Conservation (phyloP, 2,888 invertebrate genomes). For the Acanthococcus lagerstroemiae region DNA sequence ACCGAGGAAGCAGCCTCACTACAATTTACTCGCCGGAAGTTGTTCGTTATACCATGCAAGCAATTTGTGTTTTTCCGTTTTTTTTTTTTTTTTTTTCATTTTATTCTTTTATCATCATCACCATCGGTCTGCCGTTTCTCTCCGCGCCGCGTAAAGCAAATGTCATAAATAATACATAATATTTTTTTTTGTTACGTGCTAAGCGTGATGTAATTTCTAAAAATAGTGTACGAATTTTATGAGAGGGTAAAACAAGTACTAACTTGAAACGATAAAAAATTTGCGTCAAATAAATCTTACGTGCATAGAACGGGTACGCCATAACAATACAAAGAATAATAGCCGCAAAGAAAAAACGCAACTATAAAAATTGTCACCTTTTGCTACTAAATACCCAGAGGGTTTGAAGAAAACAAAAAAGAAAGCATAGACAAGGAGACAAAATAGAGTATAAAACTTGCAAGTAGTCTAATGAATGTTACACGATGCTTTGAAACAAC, state of each 20-base stretch:
- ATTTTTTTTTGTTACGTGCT: neutral
- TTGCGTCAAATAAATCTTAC: neutral
- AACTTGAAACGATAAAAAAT: neutral
- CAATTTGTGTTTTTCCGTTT: neutral
- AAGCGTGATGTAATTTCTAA: neutral
- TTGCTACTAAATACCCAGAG: conserved; percentile 8
- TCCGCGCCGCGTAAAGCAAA: too few species aligned
- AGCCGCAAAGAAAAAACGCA: neutral
- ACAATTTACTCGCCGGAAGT: too few species aligned
- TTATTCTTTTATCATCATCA: too few species aligned
- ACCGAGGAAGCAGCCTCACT: too few species aligned
- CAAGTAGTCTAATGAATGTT: conserved; percentile 11
- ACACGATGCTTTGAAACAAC: neutral
- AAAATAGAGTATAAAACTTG: neutral
- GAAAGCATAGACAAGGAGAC: neutral
- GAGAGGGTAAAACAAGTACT: neutral
- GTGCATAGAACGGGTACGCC: too few species aligned
- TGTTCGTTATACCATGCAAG: too few species aligned
- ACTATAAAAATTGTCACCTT: conserved; percentile 10
- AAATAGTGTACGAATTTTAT: neutral
- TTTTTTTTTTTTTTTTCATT: neutral
- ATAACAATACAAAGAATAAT: neutral
- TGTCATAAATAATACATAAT: neutral
- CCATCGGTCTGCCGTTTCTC: too few species aligned
- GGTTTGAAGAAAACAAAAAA: neutral